phyloP scores from a whole-genome alignment of 2,888 invertebrate species.

The Geophilus truncorum region DNA sequence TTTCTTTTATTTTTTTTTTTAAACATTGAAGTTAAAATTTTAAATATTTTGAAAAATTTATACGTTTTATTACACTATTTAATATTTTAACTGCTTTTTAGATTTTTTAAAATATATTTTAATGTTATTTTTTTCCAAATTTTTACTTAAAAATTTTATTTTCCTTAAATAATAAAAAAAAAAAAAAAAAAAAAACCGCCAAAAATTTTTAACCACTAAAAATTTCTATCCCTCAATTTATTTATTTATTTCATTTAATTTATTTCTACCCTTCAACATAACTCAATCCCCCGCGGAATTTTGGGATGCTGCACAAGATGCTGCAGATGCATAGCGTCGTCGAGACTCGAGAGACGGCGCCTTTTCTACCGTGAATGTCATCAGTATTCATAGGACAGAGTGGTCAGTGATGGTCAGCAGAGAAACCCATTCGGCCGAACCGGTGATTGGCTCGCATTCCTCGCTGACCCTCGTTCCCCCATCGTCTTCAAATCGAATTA shows the following conservation, averaged over 20 bases:
- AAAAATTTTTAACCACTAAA: neutral
- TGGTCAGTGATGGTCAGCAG: slow-evolving; percentile 1
- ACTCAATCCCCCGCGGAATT: neutral
- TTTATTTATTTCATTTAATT: too few relatives aligned
- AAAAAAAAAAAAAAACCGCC: neutral
- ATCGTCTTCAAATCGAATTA: neutral
- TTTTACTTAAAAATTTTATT: too few relatives aligned
- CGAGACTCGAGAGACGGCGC: neutral
- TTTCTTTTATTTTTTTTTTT: too few relatives aligned
- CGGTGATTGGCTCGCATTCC: neutral
- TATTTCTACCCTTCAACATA: neutral
- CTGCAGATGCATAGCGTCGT: neutral
- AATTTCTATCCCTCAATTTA: neutral
- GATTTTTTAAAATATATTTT: too few relatives aligned
- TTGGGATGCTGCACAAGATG: neutral
- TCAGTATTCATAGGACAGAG: neutral
- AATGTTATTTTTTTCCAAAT: too few relatives aligned
- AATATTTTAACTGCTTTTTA: too few relatives aligned
- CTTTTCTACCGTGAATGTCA: neutral
- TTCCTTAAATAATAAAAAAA: too few relatives aligned
- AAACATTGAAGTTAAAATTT: too few relatives aligned
- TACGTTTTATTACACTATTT: too few relatives aligned
- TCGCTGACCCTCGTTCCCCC: neutral
- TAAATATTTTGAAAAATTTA: too few relatives aligned
- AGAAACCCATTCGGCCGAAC: neutral